Evolutionary conservation across 2,113 vertebrate species (phyloP).

Genomic region (Triplophysa rosa): DNA sequence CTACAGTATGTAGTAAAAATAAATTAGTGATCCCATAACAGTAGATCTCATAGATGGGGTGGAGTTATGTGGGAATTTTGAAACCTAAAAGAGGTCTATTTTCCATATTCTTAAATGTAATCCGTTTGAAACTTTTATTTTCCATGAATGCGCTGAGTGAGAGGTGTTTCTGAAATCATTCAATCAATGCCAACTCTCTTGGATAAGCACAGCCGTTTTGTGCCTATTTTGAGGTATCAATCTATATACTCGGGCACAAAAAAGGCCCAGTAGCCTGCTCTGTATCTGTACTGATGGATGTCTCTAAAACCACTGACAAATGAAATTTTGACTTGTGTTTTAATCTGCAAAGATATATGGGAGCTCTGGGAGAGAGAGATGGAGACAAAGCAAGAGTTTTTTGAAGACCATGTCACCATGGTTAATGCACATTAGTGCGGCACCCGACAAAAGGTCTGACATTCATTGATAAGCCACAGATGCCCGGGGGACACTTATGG

Average conservation of each 20-base stretch:
- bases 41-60: too few species aligned
- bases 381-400: constrained; percentile 22
- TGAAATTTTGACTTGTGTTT: constrained; percentile 24
- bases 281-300: constrained; percentile 32
- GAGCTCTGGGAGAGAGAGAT: constrained; percentile 6
- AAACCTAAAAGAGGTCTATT: not conserved
- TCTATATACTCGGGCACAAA: not conserved
- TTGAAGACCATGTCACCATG: constrained; percentile 43
- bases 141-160: not conserved
- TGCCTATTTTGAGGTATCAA: constrained; percentile 22
- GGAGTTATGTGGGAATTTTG: too few species aligned
- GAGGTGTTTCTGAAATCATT: not conserved
- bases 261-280: constrained; percentile 8
- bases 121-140: not conserved
- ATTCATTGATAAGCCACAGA: constrained; percentile 37
- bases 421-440: constrained; percentile 44
- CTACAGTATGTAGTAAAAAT: too few species aligned
- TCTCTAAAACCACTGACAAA: constrained; percentile 12
- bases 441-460: constrained; percentile 33
- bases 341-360: constrained; percentile 33
- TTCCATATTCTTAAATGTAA: not conserved
- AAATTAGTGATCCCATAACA: too few species aligned
- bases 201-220: constrained; percentile 12
- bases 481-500: constrained; percentile 31
- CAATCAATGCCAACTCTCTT: not conserved